phyloP scores from a whole-genome alignment of 2,888 invertebrate genomes.

The Atrina japonica region DNA sequence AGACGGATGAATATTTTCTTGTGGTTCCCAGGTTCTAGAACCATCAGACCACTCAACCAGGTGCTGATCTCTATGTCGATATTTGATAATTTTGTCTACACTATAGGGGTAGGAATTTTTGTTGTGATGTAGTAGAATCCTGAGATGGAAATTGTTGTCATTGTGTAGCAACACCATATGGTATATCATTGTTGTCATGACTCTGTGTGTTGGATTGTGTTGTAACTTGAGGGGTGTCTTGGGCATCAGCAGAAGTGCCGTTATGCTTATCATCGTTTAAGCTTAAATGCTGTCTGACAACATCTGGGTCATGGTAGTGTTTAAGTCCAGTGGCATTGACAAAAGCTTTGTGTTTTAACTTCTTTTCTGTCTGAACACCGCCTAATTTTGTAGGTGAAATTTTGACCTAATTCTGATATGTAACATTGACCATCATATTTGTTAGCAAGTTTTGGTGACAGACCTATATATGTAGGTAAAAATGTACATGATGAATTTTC shows the following conservation, averaged over 20 bases:
- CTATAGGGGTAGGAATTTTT: no score
- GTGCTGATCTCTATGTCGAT: not conserved
- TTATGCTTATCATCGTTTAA: not conserved
- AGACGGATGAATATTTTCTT: constrained; percentile 1
- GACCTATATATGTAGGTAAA: no score
- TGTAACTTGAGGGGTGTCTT: not conserved
- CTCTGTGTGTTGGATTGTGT: not conserved
- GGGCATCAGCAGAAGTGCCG: not conserved
- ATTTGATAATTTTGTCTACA: not conserved
- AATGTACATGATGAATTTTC: not conserved
- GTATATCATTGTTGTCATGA: not conserved
- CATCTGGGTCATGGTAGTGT: not conserved
- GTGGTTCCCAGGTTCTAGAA: constrained; percentile 21
- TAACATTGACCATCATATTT: constrained; percentile 30
- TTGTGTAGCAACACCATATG: not conserved
- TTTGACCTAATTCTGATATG: constrained; percentile 15
- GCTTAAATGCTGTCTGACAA: constrained; percentile 2
- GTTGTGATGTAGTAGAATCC: no score
- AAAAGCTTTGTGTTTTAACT: not conserved
- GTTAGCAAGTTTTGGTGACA: constrained; percentile 22
- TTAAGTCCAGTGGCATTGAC: constrained; percentile 1
- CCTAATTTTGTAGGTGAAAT: constrained; percentile 20
- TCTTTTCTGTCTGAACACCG: not conserved
- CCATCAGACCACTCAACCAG: constrained; percentile 19
- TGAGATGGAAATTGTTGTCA: not conserved